phyloP scores from a whole-genome alignment of 2,797 vertebrate genomes.

The Percopsis omiscomaycus region DNA sequence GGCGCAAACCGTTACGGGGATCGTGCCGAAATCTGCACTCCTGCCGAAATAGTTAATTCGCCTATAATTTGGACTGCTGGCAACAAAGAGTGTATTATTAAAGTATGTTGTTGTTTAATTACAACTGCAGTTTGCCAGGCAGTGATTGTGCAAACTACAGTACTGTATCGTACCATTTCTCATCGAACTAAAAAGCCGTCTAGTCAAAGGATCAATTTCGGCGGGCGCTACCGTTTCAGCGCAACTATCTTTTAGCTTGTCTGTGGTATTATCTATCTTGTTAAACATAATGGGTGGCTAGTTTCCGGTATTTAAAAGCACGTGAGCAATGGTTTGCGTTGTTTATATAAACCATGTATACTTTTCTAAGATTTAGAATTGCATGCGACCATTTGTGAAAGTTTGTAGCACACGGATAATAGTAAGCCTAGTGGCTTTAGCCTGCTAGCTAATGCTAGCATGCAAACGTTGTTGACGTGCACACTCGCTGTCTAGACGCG shows the following conservation, averaged over 20 bases:
- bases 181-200: too few relatives aligned
- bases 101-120: background rate
- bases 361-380: too few relatives aligned
- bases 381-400: background rate
- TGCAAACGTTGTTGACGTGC: constrained; percentile 34
- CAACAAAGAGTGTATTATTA: too few relatives aligned
- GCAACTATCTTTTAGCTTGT: background rate
- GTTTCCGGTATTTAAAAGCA: background rate
- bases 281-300: constrained; percentile 34
- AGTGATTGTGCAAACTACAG: too few relatives aligned
- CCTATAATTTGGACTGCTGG: too few relatives aligned
- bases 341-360: background rate
- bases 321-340: background rate
- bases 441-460: constrained; percentile 32
- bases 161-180: too few relatives aligned
- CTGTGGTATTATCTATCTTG: constrained; percentile 47
- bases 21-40: too few relatives aligned
- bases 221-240: too few relatives aligned
- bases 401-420: background rate
- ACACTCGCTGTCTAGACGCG: constrained; percentile 20
- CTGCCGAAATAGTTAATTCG: too few relatives aligned
- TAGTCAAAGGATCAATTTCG: too few relatives aligned
- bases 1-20: constrained; percentile 50
- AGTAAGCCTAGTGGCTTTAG: constrained; percentile 38
- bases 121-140: background rate